Percentiles rank a stretch among this genome's conserved stretches.
These are phyloP conservation scores for Ptychodera flava DNA, from an alignment of 35 echinoderm and acorn worm species.

Conservation along the genomic window DNA sequence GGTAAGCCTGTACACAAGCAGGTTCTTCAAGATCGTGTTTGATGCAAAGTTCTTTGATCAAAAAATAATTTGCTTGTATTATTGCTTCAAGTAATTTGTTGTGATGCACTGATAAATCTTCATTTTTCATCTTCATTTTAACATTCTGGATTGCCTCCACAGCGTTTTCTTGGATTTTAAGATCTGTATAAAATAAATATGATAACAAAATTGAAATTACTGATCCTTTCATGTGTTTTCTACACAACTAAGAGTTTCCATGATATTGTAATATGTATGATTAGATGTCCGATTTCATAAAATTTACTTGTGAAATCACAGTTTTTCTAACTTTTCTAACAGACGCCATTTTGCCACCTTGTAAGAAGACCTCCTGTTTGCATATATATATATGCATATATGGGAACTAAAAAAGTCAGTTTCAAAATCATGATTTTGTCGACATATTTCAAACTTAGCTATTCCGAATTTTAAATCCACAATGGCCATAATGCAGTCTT, in stretches of 20 bases:
- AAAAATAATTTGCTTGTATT: background rate
- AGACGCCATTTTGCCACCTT: too few species aligned
- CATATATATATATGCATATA: too few species aligned
- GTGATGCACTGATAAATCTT: background rate
- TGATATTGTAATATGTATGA: background rate
- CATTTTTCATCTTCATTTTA: background rate
- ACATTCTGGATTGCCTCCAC: background rate
- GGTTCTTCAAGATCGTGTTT: background rate
- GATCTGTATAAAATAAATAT: background rate
- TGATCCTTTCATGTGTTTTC: background rate
- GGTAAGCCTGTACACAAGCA: background rate
- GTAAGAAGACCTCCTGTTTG: too few species aligned
- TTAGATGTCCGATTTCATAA: background rate
- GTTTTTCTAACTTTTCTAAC: too few species aligned
- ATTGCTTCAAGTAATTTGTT: background rate
- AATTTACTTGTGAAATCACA: background rate
- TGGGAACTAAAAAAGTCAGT: too few species aligned
- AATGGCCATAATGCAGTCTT: too few species aligned
- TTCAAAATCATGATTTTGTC: too few species aligned
- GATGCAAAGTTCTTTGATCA: background rate
- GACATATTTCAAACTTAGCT: too few species aligned
- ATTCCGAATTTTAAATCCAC: too few species aligned
- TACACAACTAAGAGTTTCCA: background rate
- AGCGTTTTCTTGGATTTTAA: background rate
- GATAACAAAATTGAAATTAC: background rate